Base-by-base conservation (phyloP, 2,797 vertebrate species). In the Brachymystax lenok region DNA sequence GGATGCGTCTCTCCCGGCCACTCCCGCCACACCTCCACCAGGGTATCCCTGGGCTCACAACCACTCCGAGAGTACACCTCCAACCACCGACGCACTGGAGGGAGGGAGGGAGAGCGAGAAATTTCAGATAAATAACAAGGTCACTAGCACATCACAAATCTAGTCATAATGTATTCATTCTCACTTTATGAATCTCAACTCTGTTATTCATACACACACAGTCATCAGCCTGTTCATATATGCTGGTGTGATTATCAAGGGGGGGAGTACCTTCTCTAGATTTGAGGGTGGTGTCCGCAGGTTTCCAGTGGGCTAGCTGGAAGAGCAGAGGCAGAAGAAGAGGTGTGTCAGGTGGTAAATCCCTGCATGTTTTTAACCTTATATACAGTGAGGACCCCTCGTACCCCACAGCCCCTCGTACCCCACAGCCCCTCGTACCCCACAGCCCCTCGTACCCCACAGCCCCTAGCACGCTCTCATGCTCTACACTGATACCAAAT, bases 21-120 rank as follows among this genome's bases (percentile, higher is more conserved):
- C 89, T 98, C 97, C 73, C 78, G 82, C 83, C 93, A 95, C 77
- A 98, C 92, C 74, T 96, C 95, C 80, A 97, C 95, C 78, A 97
- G 91, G 17, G 93, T 95, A 87, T 97, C 96, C 74, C 96, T 94
- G 0, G 96, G 96, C 91, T 97, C 95, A 71, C 97, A 98, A 80
- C 92, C 90, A 3, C 95, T 97, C 27, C 92, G 92, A 0, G 95
- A 93, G 79, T 96, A 97, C 28, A 97, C 96, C 66, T 97, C 96
- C 82, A 96, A 75, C 95, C 96, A 97, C 54, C 92, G 90, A 4
- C 96, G 90, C 88, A 95, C 96, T 97, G n/a, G n/a, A n/a, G n/a
- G 85, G 63, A 74, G 14, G 40, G 79, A 30, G 74, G 66, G 69
- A 69, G 19, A 69, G 63, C 66, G 13, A 51, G 30, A 24, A 35